These are phyloP conservation scores for Nesometra sesokonis DNA, from an alignment of 35 echinoderm and acorn worm genomes.

Conservation along the genomic window DNA sequence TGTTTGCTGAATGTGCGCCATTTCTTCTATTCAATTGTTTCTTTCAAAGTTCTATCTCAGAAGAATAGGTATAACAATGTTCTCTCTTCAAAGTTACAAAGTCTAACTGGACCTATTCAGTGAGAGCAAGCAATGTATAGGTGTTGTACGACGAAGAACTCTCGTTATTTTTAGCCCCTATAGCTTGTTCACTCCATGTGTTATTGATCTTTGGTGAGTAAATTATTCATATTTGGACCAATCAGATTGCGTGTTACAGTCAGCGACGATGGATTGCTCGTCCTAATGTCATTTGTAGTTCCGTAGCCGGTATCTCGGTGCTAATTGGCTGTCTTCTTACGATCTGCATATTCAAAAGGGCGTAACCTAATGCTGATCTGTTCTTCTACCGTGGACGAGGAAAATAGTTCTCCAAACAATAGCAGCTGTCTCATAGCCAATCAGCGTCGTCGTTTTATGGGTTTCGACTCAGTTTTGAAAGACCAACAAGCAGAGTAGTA, in stretches of 20 bases:
- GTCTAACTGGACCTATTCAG: neutral
- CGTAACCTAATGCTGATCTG: neutral
- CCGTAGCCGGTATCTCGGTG: neutral
- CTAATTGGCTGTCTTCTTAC: slow-evolving; percentile 1
- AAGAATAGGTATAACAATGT: neutral
- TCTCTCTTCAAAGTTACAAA: neutral
- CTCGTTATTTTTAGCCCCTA: slow-evolving; percentile 20
- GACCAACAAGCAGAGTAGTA: neutral
- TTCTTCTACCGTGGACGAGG: no score
- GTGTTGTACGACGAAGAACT: slow-evolving; percentile 5
- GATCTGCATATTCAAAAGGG: neutral
- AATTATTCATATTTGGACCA: neutral
- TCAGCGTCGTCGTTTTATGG: neutral
- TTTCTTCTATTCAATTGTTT: neutral
- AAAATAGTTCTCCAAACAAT: slow-evolving; percentile 12
- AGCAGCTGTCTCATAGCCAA: neutral
- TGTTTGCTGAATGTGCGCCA: neutral
- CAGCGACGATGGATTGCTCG: neutral
- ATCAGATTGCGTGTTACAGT: neutral
- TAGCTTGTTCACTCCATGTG: slow-evolving; percentile 11
- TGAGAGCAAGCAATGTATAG: neutral
- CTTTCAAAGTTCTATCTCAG: neutral
- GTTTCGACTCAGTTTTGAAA: neutral
- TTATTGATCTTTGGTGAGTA: slow-evolving; percentile 11
- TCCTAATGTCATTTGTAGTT: neutral